Percentiles rank a stretch among this genome's conserved stretches.
phyloP scores from a whole-genome alignment of 2,113 vertebrate species.

The Tychaedon coryphoeus region DNA sequence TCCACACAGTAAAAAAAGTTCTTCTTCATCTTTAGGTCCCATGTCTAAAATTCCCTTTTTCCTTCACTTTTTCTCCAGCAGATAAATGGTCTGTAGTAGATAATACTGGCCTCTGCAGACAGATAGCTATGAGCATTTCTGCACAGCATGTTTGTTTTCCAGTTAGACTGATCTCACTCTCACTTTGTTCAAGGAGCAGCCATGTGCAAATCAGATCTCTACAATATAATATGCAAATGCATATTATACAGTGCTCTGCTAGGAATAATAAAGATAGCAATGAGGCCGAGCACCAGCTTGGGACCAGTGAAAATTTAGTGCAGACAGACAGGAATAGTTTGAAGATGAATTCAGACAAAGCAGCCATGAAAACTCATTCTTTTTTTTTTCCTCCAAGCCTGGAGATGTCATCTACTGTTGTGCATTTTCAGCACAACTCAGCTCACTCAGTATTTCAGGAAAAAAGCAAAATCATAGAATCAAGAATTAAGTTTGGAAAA shows the following conservation, averaged over 20 bases:
- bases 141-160: not conserved
- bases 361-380: accelerated
- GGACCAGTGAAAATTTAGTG: not conserved
- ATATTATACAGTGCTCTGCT: not conserved
- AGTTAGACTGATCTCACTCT: not conserved
- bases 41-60: not conserved
- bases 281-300: not conserved
- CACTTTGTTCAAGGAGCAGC: not conserved
- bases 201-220: not conserved
- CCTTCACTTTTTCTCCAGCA: not conserved
- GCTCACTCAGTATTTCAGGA: not conserved
- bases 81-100: not conserved
- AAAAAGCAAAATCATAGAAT: not conserved
- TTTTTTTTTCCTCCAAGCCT: not conserved
- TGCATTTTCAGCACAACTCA: not conserved
- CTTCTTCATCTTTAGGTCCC: not conserved
- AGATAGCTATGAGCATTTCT: not conserved
- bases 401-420: not conserved
- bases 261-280: not conserved
- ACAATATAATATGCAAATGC: not conserved
- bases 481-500: not conserved
- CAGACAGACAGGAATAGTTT: not conserved
- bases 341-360: not conserved
- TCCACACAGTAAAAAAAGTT: not conserved
- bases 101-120: not conserved